These are phyloP conservation scores for Capitulum mitella DNA, from an alignment of 2,888 invertebrate species.

Conservation along the genomic window DNA sequence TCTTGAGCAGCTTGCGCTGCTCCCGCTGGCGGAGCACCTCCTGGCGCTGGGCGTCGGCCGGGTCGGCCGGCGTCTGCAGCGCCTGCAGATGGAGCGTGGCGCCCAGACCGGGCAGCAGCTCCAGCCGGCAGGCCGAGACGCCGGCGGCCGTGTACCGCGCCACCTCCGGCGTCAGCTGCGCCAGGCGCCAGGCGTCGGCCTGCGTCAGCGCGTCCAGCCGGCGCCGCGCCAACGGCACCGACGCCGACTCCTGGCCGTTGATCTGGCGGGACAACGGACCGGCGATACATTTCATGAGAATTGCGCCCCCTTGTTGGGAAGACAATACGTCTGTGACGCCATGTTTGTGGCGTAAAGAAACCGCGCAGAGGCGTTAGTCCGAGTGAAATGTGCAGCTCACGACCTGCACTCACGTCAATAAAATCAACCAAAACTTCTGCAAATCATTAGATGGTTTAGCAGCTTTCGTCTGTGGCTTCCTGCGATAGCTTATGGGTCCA, in stretches of 20 bases:
- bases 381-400: no score
- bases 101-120: neutral
- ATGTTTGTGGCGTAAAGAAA: no score
- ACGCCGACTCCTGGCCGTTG: constrained; percentile 1
- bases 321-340: no score
- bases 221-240: constrained; percentile 1
- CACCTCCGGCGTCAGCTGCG: neutral
- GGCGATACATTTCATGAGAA: no score
- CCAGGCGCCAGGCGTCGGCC: neutral
- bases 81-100: neutral
- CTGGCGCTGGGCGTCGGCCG: neutral
- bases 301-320: no score
- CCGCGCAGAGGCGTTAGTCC: no score
- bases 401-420: no score
- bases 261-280: neutral
- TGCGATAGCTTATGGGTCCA: no score
- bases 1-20: neutral
- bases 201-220: constrained; percentile 30
- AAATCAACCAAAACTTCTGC: no score
- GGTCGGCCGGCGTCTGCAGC: neutral
- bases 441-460: no score
- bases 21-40: neutral
- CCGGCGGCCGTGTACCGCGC: neutral
- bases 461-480: no score
- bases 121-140: neutral